Evolutionary conservation across 2,113 vertebrate genomes (phyloP), one percentile per base, ranked within the genome.

Genomic region (Catharus minimus): DNA sequence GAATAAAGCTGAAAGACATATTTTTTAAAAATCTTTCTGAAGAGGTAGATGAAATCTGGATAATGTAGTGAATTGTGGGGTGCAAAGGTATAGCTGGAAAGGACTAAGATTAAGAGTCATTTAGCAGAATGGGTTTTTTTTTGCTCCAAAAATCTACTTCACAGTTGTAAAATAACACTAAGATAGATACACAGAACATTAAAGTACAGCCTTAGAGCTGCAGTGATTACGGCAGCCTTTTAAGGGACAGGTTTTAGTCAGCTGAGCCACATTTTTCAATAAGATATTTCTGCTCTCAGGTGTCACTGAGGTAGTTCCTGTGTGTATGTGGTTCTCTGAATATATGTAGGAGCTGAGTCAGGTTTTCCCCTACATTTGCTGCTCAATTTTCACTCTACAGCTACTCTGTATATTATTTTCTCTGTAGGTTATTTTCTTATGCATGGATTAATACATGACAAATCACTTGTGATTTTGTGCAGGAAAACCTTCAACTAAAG

Each of bases 181-280:
- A 60, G 82, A 88, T 26, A 66, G 8, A 66, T 27, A 27, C 9
- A 56, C 1, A 38, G 47, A 55, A 44, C 3, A 23, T 32, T 47
- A 10, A 58, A 68, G 7, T 27, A 12, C 22, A 36, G 3, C 2
- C 14, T 43, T 65, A 58, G 27, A 65, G 9, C 26, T 74, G 19
- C 17, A 0, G 0, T 41, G n/a, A 4, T 47, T 79, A 36, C 2
- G 0, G 13, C 4, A 79, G 7, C 3, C 5, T 46, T 67, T 71
- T 30, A 68, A 60, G 10, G 5, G 15, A 56, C 9, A 39, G 2
- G 4, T n/a, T 81, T 82, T 60, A 50, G 12, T 55, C 41, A 60
- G 5, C 21, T 24, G 5, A 71, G 5, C 3, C 10, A 43, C 7
- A 4, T 57, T 78, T 82, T 78, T 71, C 11, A 46, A 47, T 19